These are phyloP conservation scores for Gouania willdenowi DNA, from an alignment of 2,797 vertebrate species.

Conservation along the genomic window DNA sequence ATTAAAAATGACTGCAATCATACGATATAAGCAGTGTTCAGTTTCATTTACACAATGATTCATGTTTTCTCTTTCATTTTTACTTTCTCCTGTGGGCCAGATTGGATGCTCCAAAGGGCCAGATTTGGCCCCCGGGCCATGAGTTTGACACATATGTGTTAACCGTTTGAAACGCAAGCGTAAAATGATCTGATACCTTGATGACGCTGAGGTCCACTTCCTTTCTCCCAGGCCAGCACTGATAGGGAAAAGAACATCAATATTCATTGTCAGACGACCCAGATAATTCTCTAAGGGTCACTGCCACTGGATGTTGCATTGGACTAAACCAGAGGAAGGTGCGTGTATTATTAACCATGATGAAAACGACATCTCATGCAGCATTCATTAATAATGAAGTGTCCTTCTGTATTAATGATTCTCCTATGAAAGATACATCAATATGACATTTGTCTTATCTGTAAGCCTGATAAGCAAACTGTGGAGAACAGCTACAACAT, in stretches of 20 bases:
- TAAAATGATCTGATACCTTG: constrained; percentile 78
- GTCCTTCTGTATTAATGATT: constrained; percentile 65
- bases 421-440: constrained; percentile 65
- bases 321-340: constrained; percentile 47
- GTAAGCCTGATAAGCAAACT: constrained; percentile 45
- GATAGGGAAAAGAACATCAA: constrained; percentile 60
- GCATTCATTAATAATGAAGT: constrained; percentile 69
- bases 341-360: constrained; percentile 69
- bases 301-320: constrained; percentile 29
- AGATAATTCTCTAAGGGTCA: constrained; percentile 39
- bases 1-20: too few species aligned
- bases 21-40: too few species aligned
- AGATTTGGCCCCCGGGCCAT: too few species aligned
- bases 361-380: constrained; percentile 48
- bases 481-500: constrained; percentile 1
- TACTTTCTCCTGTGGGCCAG: too few species aligned
- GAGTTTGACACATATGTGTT: too few species aligned
- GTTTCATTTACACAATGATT: too few species aligned
- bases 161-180: too few species aligned
- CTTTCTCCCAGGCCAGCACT: constrained; percentile 77
- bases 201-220: constrained; percentile 77
- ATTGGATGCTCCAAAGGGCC: too few species aligned
- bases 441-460: constrained; percentile 51
- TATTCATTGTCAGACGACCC: constrained; percentile 46
- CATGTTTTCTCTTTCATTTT: too few species aligned